Percentiles rank a stretch among this genome's conserved stretches.
Conservation (phyloP, 2,888 invertebrate species). For the Gryllus longicercus region DNA sequence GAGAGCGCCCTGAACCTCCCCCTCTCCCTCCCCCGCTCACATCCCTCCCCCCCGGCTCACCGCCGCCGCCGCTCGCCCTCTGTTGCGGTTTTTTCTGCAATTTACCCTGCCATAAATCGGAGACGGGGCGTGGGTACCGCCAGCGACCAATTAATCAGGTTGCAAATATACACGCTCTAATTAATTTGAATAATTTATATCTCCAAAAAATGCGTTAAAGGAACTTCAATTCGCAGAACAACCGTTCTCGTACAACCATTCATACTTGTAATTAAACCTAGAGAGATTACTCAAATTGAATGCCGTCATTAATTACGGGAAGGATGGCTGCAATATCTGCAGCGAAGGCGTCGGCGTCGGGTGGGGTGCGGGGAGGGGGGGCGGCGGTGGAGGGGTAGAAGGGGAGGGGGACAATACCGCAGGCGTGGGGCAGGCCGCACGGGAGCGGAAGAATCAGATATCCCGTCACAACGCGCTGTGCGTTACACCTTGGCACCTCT, state of each 20-base stretch:
- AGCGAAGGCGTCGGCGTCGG: background rate
- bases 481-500: no score
- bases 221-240: slow-evolving; percentile 17
- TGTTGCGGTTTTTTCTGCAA: slow-evolving; percentile 2
- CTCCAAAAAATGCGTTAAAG: slow-evolving; percentile 17
- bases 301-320: background rate
- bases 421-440: no score
- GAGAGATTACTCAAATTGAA: background rate
- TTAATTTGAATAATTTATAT: slow-evolving; percentile 17
- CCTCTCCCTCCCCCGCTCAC: background rate
- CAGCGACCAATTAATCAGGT: slow-evolving; percentile 1
- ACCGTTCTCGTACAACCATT: slow-evolving; percentile 17
- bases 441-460: no score
- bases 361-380: no score
- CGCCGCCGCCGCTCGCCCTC: background rate
- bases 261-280: slow-evolving; percentile 17
- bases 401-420: no score
- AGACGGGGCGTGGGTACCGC: background rate
- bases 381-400: no score
- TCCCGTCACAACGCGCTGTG: no score
- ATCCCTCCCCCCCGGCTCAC: background rate
- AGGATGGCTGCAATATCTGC: slow-evolving; percentile 17
- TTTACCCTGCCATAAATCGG: background rate
- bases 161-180: slow-evolving; percentile 17
- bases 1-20: no score